Evolutionary conservation across 2,888 invertebrate species (phyloP), one percentile per base, ranked within the genome.

Genomic region (Malthinus seriepunctatus): DNA sequence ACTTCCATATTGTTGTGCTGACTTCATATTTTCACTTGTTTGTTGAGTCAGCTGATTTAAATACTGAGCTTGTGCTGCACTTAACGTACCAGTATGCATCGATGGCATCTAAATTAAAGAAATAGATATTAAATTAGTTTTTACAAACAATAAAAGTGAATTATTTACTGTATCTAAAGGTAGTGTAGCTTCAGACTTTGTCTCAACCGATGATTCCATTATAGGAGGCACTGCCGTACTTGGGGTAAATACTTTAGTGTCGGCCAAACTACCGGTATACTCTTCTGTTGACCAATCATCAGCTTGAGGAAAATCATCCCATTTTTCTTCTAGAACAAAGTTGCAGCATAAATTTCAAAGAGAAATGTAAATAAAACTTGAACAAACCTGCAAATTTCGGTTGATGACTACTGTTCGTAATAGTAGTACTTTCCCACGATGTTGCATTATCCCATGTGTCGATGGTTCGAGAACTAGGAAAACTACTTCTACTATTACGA

Each of bases 211-310:
- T 12, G 37, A 33, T 11, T 54, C 53, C 32, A 54, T 39, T 12
- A 60, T 52, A 45, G 69, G 57, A 38, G 78, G 75, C 12, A 78
- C 69, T 49, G 73, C 75, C 49, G 80, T 81, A 71, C 89, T 89
- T 8, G 91, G 88, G 38, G 91, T 91, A 75, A 93, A 93, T 56
- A 97, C 95, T 83, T 96, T 96, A 46, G 93, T 94, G 77, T 97
- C 96, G 64, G 93, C 91, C 61, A 96, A 84, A 68, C 94, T 95
- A 51, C 96, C 96, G 37, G 94, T 93, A 84, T 96, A 97, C 77
- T 96, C 96, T 79, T 96, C 95, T 73, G 78, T 74, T 82, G 75
- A 86, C 87, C 88, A 88, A 61, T 83, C 83, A 66, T 83, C 83
- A 32, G 80, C 67, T n/a, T 73, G 75, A 0, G 76, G 78, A 62